Percentiles rank a stretch among this genome's conserved stretches.
phyloP scores from a whole-genome alignment of 1,140 invertebrate species.

The Gyrodactylus bullatarudis region DNA sequence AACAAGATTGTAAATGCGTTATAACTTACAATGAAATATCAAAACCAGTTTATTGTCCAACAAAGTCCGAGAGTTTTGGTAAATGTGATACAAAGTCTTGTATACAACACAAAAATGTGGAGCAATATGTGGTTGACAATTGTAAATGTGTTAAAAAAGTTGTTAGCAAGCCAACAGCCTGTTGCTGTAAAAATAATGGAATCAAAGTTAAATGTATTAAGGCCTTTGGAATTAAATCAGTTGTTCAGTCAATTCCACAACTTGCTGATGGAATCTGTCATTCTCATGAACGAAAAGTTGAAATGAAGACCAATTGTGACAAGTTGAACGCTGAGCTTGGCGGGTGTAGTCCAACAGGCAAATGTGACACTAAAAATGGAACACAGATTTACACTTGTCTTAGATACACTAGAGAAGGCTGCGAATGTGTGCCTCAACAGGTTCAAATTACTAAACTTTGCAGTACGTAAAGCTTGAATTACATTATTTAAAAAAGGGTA shows the following conservation, averaged over 20 bases:
- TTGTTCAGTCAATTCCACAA: background rate
- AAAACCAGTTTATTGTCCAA: background rate
- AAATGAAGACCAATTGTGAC: background rate
- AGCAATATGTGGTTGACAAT: background rate
- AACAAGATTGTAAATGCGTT: background rate
- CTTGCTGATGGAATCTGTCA: background rate
- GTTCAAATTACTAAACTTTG: background rate
- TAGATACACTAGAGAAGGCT: background rate
- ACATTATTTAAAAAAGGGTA: too few relatives aligned
- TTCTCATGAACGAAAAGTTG: background rate
- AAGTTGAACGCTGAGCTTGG: background rate
- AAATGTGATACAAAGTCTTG: background rate
- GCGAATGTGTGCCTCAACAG: background rate
- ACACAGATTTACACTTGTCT: background rate
- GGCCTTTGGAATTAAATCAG: background rate
- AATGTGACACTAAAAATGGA: background rate
- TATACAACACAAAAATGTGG: background rate
- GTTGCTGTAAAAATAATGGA: background rate
- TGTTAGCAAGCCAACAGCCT: background rate
- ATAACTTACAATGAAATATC: background rate
- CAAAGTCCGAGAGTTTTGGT: background rate
- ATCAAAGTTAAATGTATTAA: background rate
- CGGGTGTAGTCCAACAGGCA: background rate
- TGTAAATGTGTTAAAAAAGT: background rate
- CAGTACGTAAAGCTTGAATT: background rate